These are phyloP conservation scores for Laspeyria flexula DNA, from an alignment of 2,888 invertebrate genomes.

Conservation along the genomic window DNA sequence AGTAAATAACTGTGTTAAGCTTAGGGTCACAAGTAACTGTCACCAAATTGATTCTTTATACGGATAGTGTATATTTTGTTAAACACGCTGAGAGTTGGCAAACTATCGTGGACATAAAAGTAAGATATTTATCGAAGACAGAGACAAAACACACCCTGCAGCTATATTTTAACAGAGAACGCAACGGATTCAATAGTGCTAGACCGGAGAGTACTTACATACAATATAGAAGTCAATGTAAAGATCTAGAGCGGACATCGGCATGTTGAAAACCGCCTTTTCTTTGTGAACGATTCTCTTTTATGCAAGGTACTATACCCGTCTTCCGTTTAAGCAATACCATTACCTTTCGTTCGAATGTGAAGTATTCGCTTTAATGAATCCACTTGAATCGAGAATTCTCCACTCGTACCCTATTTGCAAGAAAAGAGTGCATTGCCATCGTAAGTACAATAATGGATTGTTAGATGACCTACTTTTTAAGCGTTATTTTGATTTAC, in stretches of 20 bases:
- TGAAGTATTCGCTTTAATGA: constrained; percentile 59
- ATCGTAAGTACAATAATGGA: constrained; percentile 41
- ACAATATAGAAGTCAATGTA: constrained; percentile 48
- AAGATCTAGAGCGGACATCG: constrained; percentile 41
- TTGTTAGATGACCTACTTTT: constrained; percentile 30
- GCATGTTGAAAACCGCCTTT: constrained; percentile 45
- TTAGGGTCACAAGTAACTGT: neutral
- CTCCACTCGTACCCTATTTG: constrained; percentile 40
- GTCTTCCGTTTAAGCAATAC: constrained; percentile 53
- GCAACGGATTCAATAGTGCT: constrained; percentile 18
- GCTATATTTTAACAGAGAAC: constrained; percentile 28
- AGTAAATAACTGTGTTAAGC: neutral
- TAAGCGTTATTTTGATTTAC: neutral
- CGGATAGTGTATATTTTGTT: neutral
- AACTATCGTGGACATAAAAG: constrained; percentile 14
- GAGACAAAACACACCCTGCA: constrained; percentile 22
- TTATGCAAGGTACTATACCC: constrained; percentile 44
- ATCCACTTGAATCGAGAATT: constrained; percentile 53
- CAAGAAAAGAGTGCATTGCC: constrained; percentile 37
- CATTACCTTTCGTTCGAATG: constrained; percentile 56
- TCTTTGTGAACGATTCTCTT: constrained; percentile 44
- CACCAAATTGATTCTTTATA: neutral
- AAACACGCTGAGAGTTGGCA: neutral
- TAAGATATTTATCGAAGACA: constrained; percentile 18
- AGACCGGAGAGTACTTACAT: constrained; percentile 41